phyloP scores from a whole-genome alignment of 2,888 invertebrate genomes.

The Sicus ferrugineus region DNA sequence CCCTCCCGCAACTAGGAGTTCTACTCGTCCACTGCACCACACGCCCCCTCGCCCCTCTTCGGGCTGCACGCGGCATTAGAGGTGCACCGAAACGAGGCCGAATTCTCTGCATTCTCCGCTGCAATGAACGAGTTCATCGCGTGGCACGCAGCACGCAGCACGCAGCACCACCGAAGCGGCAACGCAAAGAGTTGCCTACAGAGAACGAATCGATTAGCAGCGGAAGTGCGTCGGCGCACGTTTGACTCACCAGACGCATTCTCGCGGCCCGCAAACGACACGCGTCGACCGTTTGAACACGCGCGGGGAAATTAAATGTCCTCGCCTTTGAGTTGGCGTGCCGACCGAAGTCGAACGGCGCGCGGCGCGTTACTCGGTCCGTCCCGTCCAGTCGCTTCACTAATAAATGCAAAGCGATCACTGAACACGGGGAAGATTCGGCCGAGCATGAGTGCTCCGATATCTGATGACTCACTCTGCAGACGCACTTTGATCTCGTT shows the following conservation, averaged over 20 bases:
- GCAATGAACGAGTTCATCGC: background rate
- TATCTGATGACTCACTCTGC: slow-evolving; percentile 5
- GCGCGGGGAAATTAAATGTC: background rate
- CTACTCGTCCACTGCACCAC: too few relatives aligned
- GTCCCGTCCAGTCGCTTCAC: too few relatives aligned
- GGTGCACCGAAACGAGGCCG: too few relatives aligned
- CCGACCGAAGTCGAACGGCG: background rate
- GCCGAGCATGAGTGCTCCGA: too few relatives aligned
- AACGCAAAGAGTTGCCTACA: background rate
- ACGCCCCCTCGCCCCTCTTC: too few relatives aligned
- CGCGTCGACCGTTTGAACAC: background rate
- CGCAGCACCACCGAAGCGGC: background rate
- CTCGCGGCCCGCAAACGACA: background rate
- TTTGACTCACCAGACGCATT: background rate
- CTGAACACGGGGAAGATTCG: too few relatives aligned
- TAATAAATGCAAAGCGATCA: too few relatives aligned
- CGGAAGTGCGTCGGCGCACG: slow-evolving; percentile 33
- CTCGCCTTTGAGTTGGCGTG: background rate
- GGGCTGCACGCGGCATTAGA: too few relatives aligned
- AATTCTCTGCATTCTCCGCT: too few relatives aligned
- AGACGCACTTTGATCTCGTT: slow-evolving; percentile 1
- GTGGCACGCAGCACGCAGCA: background rate
- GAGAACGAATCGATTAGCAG: background rate
- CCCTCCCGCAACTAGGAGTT: too few relatives aligned
- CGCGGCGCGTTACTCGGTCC: too few relatives aligned